These are phyloP conservation scores for Lagenorhynchus albirostris DNA, from an alignment of 2,113 vertebrate species.

Conservation along the genomic window DNA sequence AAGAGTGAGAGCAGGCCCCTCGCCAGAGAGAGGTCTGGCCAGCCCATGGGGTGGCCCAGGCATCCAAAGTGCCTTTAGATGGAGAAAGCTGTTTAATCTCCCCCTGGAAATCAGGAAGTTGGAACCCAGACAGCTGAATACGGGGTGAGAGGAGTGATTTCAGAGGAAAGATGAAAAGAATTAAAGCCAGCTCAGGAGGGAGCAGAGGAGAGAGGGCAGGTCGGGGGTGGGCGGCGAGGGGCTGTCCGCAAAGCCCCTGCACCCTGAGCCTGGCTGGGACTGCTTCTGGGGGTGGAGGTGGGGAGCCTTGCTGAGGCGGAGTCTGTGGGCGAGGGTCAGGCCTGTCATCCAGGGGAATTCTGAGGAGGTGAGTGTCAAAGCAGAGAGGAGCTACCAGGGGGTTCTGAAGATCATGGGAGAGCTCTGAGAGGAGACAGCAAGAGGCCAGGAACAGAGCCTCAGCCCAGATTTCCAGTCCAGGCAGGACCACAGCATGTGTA, in stretches of 20 bases:
- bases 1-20: background rate
- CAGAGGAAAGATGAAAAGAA: constrained; percentile 59
- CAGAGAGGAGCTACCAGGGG: background rate
- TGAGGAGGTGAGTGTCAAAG: background rate
- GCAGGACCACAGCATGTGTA: background rate
- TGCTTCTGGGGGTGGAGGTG: background rate
- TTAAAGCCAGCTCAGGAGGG: constrained; percentile 24
- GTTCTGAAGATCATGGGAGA: background rate
- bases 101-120: constrained; percentile 62
- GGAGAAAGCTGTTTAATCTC: constrained; percentile 61
- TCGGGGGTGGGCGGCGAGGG: background rate
- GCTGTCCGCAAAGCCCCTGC: background rate
- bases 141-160: constrained; percentile 41
- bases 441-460: background rate
- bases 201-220: background rate
- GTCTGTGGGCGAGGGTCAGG: background rate
- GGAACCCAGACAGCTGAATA: constrained; percentile 57
- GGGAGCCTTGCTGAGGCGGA: background rate
- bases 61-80: constrained; percentile 34
- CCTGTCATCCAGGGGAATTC: background rate
- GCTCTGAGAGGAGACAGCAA: background rate
- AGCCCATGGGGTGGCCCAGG: constrained; percentile 52
- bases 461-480: background rate
- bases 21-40: background rate
- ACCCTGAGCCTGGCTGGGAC: background rate